A percentile compares a stretch with the other conserved stretches of the same genome.
phyloP scores from a whole-genome alignment of 1,140 invertebrate species.

The Drosophila funebris region DNA sequence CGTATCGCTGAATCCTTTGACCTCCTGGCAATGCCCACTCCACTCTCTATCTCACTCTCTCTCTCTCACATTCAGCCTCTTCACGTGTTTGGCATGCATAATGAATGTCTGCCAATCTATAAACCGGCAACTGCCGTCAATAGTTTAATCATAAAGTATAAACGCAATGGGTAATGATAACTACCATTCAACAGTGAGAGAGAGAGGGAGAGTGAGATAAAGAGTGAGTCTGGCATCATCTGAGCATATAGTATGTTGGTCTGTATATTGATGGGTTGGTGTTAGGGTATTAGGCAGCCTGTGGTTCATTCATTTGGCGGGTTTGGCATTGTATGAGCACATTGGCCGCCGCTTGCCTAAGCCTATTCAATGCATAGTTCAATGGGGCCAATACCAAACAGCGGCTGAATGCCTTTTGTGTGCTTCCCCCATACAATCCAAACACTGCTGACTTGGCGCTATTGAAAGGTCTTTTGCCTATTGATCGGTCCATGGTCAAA shows the following conservation, averaged over 20 bases:
- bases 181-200: conserved; percentile 56
- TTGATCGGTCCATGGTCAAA: conserved; percentile 51
- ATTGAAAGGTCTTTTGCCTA: conserved; percentile 67
- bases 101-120: conserved; percentile 59
- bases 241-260: not conserved
- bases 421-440: not conserved
- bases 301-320: conserved; percentile 32
- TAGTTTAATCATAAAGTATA: conserved; percentile 79
- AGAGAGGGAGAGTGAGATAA: no score
- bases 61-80: not conserved
- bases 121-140: conserved; percentile 50
- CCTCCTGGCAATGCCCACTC: not conserved
- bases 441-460: conserved; percentile 18
- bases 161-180: conserved; percentile 65
- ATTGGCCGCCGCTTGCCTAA: conserved; percentile 37
- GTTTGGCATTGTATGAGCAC: conserved; percentile 22
- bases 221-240: conserved; percentile 6
- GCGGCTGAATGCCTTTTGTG: conserved; percentile 77
- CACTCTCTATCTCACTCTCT: not conserved
- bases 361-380: conserved; percentile 68
- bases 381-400: conserved; percentile 75
- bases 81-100: conserved; percentile 47
- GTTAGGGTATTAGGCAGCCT: conserved; percentile 12
- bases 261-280: no score
- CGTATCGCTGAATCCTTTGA: conserved; percentile 58